Evolutionary conservation across 2,888 invertebrate genomes (phyloP).

Genomic region (Melanchra persicariae): DNA sequence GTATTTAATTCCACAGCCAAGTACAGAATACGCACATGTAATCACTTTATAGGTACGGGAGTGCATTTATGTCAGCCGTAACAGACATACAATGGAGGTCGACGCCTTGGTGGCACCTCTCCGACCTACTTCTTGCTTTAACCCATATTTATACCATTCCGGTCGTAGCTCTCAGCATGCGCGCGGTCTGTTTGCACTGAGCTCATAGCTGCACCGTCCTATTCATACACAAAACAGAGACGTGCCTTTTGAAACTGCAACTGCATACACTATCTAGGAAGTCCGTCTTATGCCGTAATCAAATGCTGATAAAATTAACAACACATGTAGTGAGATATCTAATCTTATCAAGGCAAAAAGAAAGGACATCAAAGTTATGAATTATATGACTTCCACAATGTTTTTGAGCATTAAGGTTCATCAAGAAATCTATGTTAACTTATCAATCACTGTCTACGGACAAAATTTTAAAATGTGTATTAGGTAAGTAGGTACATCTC

Average conservation of each 20-base stretch:
- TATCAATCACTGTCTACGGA: not conserved
- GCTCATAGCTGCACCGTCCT: slow-evolving; percentile 32
- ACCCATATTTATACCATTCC: slow-evolving; percentile 70
- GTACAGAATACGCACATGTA: slow-evolving; percentile 15
- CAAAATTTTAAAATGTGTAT: not conserved
- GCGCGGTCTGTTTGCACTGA: slow-evolving; percentile 48
- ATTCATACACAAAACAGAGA: slow-evolving; percentile 16
- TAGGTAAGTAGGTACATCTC: not conserved
- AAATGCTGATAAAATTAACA: slow-evolving; percentile 51
- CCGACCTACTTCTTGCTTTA: slow-evolving; percentile 75
- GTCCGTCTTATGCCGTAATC: slow-evolving; percentile 27
- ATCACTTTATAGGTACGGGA: slow-evolving; percentile 13
- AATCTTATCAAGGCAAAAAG: slow-evolving; percentile 62
- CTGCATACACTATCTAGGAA: slow-evolving; percentile 20
- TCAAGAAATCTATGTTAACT: not conserved
- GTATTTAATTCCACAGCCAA: slow-evolving; percentile 1
- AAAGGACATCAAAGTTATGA: slow-evolving; percentile 44
- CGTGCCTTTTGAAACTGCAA: slow-evolving; percentile 34
- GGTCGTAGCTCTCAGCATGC: slow-evolving; percentile 48
- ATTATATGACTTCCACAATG: slow-evolving; percentile 15
- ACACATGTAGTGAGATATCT: slow-evolving; percentile 41
- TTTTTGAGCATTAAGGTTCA: slow-evolving; percentile 13
- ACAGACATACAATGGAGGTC: slow-evolving; percentile 53
- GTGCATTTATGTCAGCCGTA: slow-evolving; percentile 21
- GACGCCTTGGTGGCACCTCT: slow-evolving; percentile 65